These are phyloP conservation scores for Callyntrura sp. DNA, from an alignment of 2,888 invertebrate genomes.

Conservation along the genomic window DNA sequence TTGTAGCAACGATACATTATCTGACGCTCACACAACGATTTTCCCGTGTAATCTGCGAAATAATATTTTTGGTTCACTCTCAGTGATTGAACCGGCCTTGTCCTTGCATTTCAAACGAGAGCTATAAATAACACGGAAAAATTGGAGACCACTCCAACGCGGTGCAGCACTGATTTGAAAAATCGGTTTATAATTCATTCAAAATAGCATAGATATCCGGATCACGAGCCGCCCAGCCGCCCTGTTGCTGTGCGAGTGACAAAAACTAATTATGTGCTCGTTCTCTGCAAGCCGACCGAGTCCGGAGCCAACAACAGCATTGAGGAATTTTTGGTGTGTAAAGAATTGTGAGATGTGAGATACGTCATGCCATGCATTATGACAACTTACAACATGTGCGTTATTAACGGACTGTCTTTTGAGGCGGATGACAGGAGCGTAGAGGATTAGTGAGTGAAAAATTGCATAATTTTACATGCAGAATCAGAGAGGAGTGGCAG, in stretches of 20 bases:
- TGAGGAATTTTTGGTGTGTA: no score
- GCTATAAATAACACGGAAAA: slow-evolving; percentile 18
- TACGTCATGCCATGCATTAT: no score
- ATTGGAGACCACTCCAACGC: background rate
- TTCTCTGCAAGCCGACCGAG: no score
- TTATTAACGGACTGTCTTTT: no score
- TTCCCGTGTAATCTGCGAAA: background rate
- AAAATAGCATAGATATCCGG: background rate
- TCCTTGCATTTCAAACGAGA: slow-evolving; percentile 24
- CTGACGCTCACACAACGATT: background rate
- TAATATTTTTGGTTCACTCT: background rate
- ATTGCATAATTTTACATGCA: no score
- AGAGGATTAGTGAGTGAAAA: no score
- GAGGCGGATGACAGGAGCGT: no score
- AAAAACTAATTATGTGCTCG: background rate
- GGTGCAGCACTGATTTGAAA: background rate
- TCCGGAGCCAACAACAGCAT: no score
- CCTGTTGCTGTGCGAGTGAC: background rate
- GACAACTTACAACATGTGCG: no score
- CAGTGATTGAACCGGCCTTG: background rate
- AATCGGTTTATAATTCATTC: background rate
- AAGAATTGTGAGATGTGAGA: no score
- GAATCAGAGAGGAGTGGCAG: no score
- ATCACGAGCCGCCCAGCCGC: background rate
- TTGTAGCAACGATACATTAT: background rate